These are phyloP conservation scores for Callyntrura sp. DNA, from an alignment of 2,888 invertebrate genomes.

Conservation along the genomic window DNA sequence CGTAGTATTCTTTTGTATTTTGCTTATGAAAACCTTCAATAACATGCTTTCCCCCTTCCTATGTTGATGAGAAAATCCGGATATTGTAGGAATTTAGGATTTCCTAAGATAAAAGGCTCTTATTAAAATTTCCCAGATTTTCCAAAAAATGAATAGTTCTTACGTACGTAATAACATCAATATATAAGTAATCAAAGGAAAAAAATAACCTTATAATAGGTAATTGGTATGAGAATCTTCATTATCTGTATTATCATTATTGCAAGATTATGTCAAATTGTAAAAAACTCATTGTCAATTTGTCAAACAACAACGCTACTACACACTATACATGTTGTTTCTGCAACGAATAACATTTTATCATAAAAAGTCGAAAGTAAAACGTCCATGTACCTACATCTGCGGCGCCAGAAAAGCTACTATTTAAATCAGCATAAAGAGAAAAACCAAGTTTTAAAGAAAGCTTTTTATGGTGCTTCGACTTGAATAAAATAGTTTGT, in stretches of 20 bases:
- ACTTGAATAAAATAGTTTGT: slow-evolving; percentile 25
- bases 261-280: background rate
- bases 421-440: background rate
- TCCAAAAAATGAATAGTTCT: slow-evolving; percentile 27
- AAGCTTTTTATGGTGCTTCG: slow-evolving; percentile 28
- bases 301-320: background rate
- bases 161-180: background rate
- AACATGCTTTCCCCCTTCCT: slow-evolving; percentile 64
- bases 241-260: background rate
- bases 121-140: slow-evolving; percentile 60
- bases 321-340: background rate
- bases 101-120: slow-evolving; percentile 61
- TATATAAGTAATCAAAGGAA: slow-evolving; percentile 7
- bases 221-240: too few species aligned
- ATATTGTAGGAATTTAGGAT: slow-evolving; percentile 63
- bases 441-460: slow-evolving; percentile 10
- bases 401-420: background rate
- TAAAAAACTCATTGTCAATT: background rate
- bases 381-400: background rate
- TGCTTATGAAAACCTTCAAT: slow-evolving; percentile 59
- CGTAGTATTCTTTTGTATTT: slow-evolving; percentile 57
- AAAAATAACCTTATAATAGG: background rate
- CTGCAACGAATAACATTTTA: background rate
- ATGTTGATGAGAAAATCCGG: slow-evolving; percentile 63
- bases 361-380: background rate